Conservation (phyloP, 2,888 invertebrate genomes). For the Athripsodes cinereus region DNA sequence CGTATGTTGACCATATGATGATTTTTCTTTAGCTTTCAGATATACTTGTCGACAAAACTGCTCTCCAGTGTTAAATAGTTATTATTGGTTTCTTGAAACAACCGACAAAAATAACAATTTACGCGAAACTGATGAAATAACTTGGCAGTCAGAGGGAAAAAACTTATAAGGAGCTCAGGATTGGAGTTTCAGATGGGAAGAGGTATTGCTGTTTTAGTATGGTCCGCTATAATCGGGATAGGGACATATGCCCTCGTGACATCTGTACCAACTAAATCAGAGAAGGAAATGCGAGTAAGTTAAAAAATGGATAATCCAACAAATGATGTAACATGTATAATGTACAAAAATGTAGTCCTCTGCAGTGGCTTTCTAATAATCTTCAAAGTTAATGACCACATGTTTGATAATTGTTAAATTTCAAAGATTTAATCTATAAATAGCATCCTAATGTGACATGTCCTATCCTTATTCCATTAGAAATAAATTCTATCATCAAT, state of each 20-base stretch:
- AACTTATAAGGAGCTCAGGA: conserved; percentile 32
- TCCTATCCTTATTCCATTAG: too few relatives aligned
- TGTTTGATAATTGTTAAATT: too few relatives aligned
- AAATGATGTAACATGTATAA: too few relatives aligned
- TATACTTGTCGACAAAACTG: conserved; percentile 60
- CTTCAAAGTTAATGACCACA: too few relatives aligned
- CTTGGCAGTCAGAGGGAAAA: conserved; percentile 52
- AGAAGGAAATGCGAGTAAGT: too few relatives aligned
- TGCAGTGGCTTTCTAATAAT: too few relatives aligned
- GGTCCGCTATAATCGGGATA: background rate
- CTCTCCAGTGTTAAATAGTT: conserved; percentile 60
- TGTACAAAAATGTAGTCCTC: too few relatives aligned
- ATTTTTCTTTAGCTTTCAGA: conserved; percentile 58
- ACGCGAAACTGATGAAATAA: conserved; percentile 50
- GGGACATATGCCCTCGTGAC: background rate
- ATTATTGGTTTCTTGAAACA: conserved; percentile 63
- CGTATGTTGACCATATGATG: conserved; percentile 11
- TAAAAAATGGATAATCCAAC: too few relatives aligned
- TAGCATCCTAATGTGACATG: too few relatives aligned
- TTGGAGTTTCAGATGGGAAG: background rate
- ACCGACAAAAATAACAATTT: conserved; percentile 46
- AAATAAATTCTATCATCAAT: too few relatives aligned
- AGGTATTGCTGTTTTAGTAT: background rate
- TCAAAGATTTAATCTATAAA: too few relatives aligned
- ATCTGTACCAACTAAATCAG: background rate